A percentile compares a stretch with the other conserved stretches of the same genome.
phyloP scores from a whole-genome alignment of 2,797 vertebrate genomes.

The Sebastes baramenuke region DNA sequence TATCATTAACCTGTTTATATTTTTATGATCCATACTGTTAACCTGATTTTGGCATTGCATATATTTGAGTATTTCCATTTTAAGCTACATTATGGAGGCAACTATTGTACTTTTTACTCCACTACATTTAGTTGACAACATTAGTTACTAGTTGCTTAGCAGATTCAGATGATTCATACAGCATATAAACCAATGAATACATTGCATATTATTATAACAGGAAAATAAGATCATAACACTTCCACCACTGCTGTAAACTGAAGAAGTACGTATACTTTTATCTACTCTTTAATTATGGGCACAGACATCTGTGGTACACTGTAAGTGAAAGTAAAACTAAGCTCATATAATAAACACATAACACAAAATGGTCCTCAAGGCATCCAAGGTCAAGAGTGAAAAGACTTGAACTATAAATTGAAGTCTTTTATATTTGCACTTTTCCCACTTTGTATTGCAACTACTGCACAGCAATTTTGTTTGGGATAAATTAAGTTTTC shows the following conservation, averaged over 20 bases:
- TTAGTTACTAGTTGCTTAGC: neutral
- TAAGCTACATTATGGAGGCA: neutral
- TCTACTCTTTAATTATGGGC: neutral
- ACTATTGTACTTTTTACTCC: too few species aligned
- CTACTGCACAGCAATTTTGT: neutral
- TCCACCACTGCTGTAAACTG: neutral
- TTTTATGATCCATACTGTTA: neutral
- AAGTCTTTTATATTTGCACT: neutral
- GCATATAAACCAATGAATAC: neutral
- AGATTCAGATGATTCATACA: neutral
- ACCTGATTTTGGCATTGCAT: neutral
- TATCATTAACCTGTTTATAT: neutral
- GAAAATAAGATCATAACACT: too few species aligned
- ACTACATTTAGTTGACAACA: too few species aligned
- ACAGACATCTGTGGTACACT: neutral
- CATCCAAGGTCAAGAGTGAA: neutral
- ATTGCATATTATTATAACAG: too few species aligned
- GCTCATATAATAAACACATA: neutral
- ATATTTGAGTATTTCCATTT: too few species aligned
- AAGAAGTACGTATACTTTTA: neutral
- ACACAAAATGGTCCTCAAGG: neutral
- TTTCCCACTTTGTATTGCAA: neutral
- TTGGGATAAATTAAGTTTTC: neutral
- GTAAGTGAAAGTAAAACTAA: neutral
- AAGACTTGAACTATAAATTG: neutral